Conservation (phyloP, 2,888 invertebrate genomes). For the Merodon equestris region DNA sequence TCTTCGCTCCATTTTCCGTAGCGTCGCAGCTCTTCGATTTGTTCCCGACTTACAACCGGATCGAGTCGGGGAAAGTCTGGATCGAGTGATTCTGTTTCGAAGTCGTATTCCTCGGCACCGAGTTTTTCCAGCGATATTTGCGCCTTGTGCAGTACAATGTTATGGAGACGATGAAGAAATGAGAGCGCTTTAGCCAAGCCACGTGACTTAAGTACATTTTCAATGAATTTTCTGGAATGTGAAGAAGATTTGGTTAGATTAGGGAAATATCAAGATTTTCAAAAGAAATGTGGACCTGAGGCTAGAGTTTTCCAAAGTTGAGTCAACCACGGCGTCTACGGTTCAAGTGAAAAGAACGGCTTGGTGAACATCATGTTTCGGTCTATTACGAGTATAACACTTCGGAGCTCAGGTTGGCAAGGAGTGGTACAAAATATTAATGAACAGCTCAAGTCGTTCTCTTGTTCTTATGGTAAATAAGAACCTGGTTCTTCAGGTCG, state of each 20-base stretch:
- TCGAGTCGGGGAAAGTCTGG: conserved; percentile 77
- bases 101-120: conserved; percentile 75
- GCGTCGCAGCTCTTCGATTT: conserved; percentile 76
- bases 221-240: conserved; percentile 86
- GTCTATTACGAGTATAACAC: too few species aligned
- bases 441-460: too few species aligned
- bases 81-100: conserved; percentile 79
- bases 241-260: not conserved
- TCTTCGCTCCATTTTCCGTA: conserved; percentile 90
- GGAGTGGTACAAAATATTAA: too few species aligned
- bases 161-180: conserved; percentile 87
- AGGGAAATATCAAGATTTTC: not conserved
- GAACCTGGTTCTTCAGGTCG: too few species aligned
- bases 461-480: too few species aligned
- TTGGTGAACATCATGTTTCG: too few species aligned
- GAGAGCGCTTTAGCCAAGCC: conserved; percentile 90
- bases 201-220: conserved; percentile 91
- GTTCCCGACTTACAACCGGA: conserved; percentile 76
- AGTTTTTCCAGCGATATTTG: conserved; percentile 85
- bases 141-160: conserved; percentile 84
- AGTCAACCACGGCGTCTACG: too few species aligned
- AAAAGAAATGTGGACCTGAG: too few species aligned
- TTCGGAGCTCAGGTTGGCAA: too few species aligned
- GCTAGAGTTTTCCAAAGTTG: too few species aligned
- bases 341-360: too few species aligned